phyloP scores from a whole-genome alignment of 2,888 invertebrate genomes.

The Microctonus hyperodae region DNA sequence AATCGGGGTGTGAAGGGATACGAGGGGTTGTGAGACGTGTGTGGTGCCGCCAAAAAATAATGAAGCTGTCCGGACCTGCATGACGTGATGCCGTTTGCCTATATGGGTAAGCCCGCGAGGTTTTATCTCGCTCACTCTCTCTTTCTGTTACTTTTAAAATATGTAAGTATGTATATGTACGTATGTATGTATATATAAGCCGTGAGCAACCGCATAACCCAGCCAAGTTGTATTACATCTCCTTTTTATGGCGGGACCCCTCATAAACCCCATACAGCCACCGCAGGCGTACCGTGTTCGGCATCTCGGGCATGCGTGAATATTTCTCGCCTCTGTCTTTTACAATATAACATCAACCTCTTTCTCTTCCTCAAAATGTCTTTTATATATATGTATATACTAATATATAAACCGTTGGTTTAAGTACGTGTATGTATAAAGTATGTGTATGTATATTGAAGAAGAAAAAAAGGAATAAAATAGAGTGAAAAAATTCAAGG shows the following conservation, averaged over 20 bases:
- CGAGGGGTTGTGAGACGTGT: neutral
- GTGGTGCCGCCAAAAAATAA: constrained; percentile 40
- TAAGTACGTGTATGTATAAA: neutral
- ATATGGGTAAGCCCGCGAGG: constrained; percentile 15
- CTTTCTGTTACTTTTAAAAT: too few relatives aligned
- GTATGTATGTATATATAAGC: too few relatives aligned
- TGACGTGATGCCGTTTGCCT: constrained; percentile 22
- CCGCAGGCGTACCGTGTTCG: constrained; percentile 48
- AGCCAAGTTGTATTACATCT: constrained; percentile 44
- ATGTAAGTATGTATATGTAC: neutral
- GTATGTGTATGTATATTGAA: too few relatives aligned
- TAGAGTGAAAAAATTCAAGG: neutral
- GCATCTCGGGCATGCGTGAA: constrained; percentile 52
- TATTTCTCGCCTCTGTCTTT: constrained; percentile 46
- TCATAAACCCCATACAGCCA: constrained; percentile 50
- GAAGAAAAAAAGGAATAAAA: neutral
- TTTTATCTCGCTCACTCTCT: neutral
- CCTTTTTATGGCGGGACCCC: constrained; percentile 45
- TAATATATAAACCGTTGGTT: neutral
- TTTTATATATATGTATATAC: constrained; percentile 2
- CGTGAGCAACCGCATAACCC: constrained; percentile 15
- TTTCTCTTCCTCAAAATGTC: neutral
- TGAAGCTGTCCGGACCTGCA: constrained; percentile 43
- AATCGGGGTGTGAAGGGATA: neutral
- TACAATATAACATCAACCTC: neutral